Evolutionary conservation across 2,113 vertebrate genomes (phyloP).

Genomic region (Cardinalis cardinalis): DNA sequence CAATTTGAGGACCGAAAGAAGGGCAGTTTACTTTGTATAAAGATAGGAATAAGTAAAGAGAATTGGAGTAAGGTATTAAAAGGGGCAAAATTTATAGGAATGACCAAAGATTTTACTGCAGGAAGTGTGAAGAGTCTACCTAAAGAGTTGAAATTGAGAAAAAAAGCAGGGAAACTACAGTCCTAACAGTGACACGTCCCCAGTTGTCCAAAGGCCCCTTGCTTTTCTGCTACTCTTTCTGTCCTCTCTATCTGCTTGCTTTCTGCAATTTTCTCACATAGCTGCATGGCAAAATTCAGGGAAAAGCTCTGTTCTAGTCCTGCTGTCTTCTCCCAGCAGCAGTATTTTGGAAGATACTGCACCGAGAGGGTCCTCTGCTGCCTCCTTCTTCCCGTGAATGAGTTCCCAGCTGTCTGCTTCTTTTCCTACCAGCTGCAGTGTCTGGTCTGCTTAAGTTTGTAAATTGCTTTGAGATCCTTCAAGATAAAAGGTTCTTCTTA

Average conservation of each 20-base stretch:
- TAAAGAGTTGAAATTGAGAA: not conserved
- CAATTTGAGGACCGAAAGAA: not conserved
- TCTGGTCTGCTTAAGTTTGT: conserved; percentile 41
- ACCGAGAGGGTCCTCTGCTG: not conserved
- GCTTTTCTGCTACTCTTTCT: not conserved
- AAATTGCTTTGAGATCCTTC: conserved; percentile 46
- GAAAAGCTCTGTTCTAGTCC: not conserved
- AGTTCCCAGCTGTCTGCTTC: conserved; percentile 44
- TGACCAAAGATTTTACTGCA: not conserved
- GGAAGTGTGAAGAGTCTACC: not conserved
- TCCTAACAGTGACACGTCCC: not conserved
- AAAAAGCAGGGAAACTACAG: not conserved
- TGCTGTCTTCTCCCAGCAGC: not conserved
- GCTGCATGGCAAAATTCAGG: not conserved
- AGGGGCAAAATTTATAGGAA: not conserved
- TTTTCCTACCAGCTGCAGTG: conserved; percentile 47
- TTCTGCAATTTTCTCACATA: not conserved
- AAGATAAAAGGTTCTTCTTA: conserved; percentile 44
- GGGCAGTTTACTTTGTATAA: not conserved
- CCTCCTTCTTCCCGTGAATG: not conserved
- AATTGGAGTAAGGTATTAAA: not conserved
- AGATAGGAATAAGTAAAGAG: not conserved
- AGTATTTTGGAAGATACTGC: not conserved
- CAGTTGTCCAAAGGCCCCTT: not conserved
- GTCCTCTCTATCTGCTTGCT: not conserved